phyloP scores from a whole-genome alignment of 2,888 invertebrate genomes.

The Piscicola geometra region DNA sequence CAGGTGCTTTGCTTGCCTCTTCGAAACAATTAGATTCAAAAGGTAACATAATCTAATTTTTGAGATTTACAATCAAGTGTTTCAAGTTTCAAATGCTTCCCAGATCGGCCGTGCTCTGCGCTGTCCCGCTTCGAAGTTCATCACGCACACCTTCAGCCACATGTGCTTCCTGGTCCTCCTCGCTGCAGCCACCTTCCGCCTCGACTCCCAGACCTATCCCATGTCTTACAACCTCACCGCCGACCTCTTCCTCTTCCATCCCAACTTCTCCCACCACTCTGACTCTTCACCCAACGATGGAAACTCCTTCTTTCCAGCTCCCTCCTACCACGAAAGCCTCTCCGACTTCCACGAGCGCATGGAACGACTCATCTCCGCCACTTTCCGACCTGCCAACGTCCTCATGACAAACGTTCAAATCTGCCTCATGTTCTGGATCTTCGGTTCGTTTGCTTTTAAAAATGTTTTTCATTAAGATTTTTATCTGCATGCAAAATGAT shows the following conservation, averaged over 20 bases:
- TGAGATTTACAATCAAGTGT: too few relatives aligned
- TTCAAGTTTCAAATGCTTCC: conserved; percentile 26
- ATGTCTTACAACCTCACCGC: conserved; percentile 44
- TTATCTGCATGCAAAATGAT: too few relatives aligned
- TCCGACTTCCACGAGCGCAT: conserved; percentile 42
- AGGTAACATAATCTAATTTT: too few relatives aligned
- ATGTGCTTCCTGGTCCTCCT: conserved; percentile 65
- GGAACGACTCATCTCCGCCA: conserved; percentile 39
- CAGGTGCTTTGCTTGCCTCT: too few relatives aligned
- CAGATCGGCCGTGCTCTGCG: conserved; percentile 55
- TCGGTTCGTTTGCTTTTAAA: conserved; percentile 49
- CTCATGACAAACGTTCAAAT: conserved; percentile 56
- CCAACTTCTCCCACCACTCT: conserved; percentile 9
- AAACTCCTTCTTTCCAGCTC: background rate
- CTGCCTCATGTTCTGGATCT: conserved; percentile 56
- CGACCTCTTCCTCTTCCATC: conserved; percentile 34
- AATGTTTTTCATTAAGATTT: too few relatives aligned
- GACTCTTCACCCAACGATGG: background rate
- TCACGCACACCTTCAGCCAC: conserved; percentile 67
- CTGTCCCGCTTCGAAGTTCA: conserved; percentile 69
- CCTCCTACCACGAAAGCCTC: background rate
- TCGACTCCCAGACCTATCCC: conserved; percentile 39
- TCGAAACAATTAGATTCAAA: too few relatives aligned
- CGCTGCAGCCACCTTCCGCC: conserved; percentile 64
- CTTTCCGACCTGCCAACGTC: conserved; percentile 52